Percentiles rank a stretch among this genome's conserved stretches.
Evolutionary conservation across 2,113 vertebrate genomes (phyloP).

Genomic region (Oxygymnocypris stewartii): DNA sequence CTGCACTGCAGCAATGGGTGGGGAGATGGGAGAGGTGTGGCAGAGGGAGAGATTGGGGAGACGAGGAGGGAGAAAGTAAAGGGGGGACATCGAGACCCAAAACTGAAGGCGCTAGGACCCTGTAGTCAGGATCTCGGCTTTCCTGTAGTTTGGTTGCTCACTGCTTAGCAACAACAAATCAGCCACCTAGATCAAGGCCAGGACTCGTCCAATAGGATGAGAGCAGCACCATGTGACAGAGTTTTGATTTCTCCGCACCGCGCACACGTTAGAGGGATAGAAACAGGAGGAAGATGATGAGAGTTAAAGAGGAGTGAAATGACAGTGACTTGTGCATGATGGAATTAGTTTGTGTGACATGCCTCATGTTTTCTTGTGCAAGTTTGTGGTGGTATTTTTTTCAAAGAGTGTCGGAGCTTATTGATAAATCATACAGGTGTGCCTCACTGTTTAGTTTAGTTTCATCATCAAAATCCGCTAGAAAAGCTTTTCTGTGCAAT

Average conservation of each 20-base stretch:
- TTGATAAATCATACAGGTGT: neutral
- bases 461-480: neutral
- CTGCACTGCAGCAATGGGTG: constrained; percentile 75
- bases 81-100: constrained; percentile 32
- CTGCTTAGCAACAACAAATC: constrained; percentile 85
- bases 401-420: neutral
- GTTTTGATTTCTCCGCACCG: constrained; percentile 76
- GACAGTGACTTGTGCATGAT: neutral
- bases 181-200: constrained; percentile 59
- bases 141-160: constrained; percentile 70
- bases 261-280: constrained; percentile 20
- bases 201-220: constrained; percentile 65
- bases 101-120: constrained; percentile 68
- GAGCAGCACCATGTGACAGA: constrained; percentile 70
- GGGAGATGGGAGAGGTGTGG: constrained; percentile 51
- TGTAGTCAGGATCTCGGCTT: constrained; percentile 58
- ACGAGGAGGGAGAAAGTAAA: neutral
- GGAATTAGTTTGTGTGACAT: constrained; percentile 1
- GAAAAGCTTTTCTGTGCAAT: neutral
- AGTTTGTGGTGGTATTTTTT: neutral
- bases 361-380: neutral
- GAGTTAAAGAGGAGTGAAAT: neutral
- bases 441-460: neutral
- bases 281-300: constrained; percentile 38
- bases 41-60: constrained; percentile 6